Evolutionary conservation across 2,113 vertebrate genomes (phyloP), one percentile per base, ranked within the genome.

Genomic region (Xenopus borealis): DNA sequence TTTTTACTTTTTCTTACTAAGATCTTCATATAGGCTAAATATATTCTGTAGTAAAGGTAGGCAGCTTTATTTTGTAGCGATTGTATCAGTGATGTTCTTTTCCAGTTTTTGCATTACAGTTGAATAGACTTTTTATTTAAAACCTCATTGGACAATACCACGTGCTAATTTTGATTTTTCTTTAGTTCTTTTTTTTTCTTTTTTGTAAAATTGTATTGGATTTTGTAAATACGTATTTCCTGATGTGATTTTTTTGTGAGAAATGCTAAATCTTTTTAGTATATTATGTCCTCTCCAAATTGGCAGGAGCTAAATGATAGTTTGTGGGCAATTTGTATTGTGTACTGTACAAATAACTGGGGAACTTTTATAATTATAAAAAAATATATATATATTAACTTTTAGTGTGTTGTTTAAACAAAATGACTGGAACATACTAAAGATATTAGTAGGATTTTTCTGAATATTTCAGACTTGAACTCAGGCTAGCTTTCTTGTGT

Each of bases 381-480:
- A 92, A 92, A 92, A 90, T 27, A 92, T 65, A 92, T 91, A 91
- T 91, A 92, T 91, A 93, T 92, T 92, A 93, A 92, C 91, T 92
- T 93, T 92, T 91, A 93, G 91, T 92, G 91, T 93, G 91, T 93
- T 92, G 91, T 93, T 90, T 92, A 91, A 92, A 92, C 86, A 89
- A 75, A 92, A 91, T 91, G 90, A 91, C 91, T 91, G 90, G 91
- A 92, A 92, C 91, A 93, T 93, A 90, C 90, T 93, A 92, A 93
- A 92, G 90, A 93, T 90, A 87, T 86, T 87, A 91, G 91, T 93
- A 93, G 92, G 91, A 93, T 92, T 92, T 92, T 93, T 93, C 92
- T 93, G 91, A 93, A 93, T 93, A 93, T 93, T 93, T 93, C 92
- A 93, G 91, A 93, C 92, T 88, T 93, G 92, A 93, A 92, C 92